These are phyloP conservation scores for Fulica atra DNA, from an alignment of 2,113 vertebrate species.

Conservation along the genomic window DNA sequence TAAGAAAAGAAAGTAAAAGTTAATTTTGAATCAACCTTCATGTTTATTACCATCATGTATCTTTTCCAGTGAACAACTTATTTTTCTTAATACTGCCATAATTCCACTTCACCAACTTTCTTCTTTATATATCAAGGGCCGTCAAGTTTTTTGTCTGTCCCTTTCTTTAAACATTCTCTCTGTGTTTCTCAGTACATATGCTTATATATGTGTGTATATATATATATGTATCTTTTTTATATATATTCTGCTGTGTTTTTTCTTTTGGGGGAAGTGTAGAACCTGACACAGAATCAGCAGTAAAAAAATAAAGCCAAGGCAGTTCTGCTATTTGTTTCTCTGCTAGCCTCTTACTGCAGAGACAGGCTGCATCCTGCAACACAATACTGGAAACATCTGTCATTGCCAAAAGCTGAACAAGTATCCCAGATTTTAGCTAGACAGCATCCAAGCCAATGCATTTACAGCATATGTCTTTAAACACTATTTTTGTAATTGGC, in stretches of 20 bases:
- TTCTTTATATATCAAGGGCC: not conserved
- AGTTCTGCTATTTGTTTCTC: not conserved
- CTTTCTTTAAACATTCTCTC: not conserved
- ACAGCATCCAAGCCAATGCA: not conserved
- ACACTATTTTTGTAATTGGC: not conserved
- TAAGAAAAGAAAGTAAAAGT: not conserved
- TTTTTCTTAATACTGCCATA: not conserved
- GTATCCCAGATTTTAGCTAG: not conserved
- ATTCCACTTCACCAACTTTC: not conserved
- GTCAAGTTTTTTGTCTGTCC: not conserved
- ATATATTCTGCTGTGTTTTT: not conserved
- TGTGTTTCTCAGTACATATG: not conserved
- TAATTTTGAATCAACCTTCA: not conserved
- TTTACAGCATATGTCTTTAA: not conserved
- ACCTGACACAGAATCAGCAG: not conserved
- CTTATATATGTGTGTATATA: not conserved
- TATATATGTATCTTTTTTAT: not conserved
- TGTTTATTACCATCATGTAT: not conserved
- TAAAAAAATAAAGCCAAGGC: not conserved
- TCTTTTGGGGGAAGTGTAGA: not conserved
- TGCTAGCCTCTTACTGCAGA: not conserved
- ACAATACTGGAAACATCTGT: not conserved
- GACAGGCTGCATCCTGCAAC: not conserved
- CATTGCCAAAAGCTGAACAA: not conserved
- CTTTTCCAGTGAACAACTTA: not conserved